phyloP scores from a whole-genome alignment of 1,140 invertebrate genomes.

The Penaeus japonicus region DNA sequence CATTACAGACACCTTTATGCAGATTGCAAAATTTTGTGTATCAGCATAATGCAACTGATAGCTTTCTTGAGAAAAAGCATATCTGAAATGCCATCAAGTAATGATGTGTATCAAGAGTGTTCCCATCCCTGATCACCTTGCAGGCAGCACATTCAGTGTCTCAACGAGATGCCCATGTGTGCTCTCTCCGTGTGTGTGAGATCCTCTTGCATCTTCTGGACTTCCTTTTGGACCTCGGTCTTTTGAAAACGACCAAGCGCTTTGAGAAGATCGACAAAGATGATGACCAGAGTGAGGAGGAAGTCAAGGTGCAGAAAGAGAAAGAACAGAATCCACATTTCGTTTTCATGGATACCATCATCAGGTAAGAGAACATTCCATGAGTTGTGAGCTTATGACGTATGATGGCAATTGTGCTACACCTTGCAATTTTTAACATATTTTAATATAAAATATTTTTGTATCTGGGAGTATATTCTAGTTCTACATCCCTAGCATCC shows the following conservation, averaged over 20 bases:
- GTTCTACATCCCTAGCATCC: no score
- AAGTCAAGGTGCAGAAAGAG: constrained; percentile 18
- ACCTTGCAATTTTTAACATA: no score
- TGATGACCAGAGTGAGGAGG: constrained; percentile 27
- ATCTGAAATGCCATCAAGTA: background rate
- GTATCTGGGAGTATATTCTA: no score
- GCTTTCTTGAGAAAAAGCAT: no score
- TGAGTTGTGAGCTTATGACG: background rate
- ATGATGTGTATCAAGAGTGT: background rate
- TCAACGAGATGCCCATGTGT: constrained; percentile 77
- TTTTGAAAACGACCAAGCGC: constrained; percentile 65
- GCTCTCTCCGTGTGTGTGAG: constrained; percentile 86
- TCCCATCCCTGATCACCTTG: constrained; percentile 55
- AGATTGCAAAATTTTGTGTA: no score
- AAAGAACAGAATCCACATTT: constrained; percentile 60
- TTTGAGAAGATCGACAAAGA: constrained; percentile 45
- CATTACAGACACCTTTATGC: no score
- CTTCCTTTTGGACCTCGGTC: constrained; percentile 85
- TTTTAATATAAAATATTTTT: no score
- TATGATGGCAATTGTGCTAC: background rate
- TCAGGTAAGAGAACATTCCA: constrained; percentile 63
- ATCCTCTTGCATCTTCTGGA: constrained; percentile 89
- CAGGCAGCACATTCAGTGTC: constrained; percentile 87
- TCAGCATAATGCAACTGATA: no score
- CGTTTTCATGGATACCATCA: constrained; percentile 68